Evolutionary conservation across 2,113 vertebrate species (phyloP), one percentile per base, ranked within the genome.

Genomic region (Chunga burmeisteri): DNA sequence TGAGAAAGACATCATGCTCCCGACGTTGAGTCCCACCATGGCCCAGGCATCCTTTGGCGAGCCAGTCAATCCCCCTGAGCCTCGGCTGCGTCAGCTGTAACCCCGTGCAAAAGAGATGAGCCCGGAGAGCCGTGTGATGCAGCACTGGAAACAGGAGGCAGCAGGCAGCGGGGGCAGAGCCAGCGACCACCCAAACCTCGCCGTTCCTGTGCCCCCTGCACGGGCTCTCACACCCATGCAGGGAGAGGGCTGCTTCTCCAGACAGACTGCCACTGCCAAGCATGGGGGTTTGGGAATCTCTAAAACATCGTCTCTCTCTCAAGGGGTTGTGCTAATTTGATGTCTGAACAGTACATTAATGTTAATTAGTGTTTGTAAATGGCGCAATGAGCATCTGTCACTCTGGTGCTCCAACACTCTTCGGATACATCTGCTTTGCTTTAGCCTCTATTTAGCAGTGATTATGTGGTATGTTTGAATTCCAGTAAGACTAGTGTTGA

Each of bases 301-400:
- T 7, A 25, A 40, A 91, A 0, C 49, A 40, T 26, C 79, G 19
- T 63, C 58, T 49, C 53, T 67, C 86, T 67, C 86, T 67, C 80
- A 7, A 23, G 13, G 86, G 91, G n/a, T 1, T 25, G 61, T 21
- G 90, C 71, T 93, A 73, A 80, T 93, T 81, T 55, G 53, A 82
- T 34, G 72, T 12, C 66, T 91, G 77, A 80, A 50, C 56, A 29
- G 77, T 23, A 18, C 81, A 70, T 86, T 89, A 96, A 59, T 21
- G 82, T 82, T 92, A 93, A 96, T 96, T 96, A 97, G 90, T 56
- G 90, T 91, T 94, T 93, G 91, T 87, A 96, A 91, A 87, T 18
- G 79, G 86, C 7, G 27, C 67, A 7, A 58, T 0, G 11, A 87
- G 86, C 91, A 89, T 50, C 94, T 91, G 93, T 27, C 83, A 49